A percentile compares a stretch with the other conserved stretches of the same genome.
phyloP scores from a whole-genome alignment of 2,113 vertebrate species.

The Sakesphorus luctuosus region DNA sequence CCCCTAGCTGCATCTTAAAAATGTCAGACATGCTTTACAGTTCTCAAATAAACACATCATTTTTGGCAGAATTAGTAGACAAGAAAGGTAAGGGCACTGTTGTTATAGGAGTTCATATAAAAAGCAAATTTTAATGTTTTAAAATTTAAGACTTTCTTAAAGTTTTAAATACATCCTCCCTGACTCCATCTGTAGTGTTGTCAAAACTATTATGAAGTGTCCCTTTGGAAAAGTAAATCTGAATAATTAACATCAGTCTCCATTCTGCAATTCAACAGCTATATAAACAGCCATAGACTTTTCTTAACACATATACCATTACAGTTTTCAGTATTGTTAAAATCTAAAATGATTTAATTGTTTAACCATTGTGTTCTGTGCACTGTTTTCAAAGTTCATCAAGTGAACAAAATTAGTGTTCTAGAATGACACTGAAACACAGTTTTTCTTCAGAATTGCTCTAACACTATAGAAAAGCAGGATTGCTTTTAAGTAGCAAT shows the following conservation, averaged over 20 bases:
- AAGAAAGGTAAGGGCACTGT: slow-evolving; percentile 63
- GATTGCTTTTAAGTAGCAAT: background rate
- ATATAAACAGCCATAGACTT: slow-evolving; percentile 55
- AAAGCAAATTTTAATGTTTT: slow-evolving; percentile 69
- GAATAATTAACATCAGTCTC: slow-evolving; percentile 50
- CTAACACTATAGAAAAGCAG: background rate
- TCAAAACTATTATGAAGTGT: slow-evolving; percentile 55
- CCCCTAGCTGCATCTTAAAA: slow-evolving; percentile 53
- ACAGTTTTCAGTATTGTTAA: slow-evolving; percentile 6
- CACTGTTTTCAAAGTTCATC: background rate
- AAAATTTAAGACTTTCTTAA: slow-evolving; percentile 62
- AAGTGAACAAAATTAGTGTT: background rate
- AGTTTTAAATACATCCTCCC: slow-evolving; percentile 65
- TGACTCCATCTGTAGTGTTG: slow-evolving; percentile 20
- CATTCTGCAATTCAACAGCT: slow-evolving; percentile 32
- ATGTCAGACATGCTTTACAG: slow-evolving; percentile 66
- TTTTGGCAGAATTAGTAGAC: slow-evolving; percentile 72
- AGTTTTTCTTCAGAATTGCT: background rate
- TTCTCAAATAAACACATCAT: slow-evolving; percentile 66
- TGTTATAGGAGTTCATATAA: slow-evolving; percentile 65
- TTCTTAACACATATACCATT: slow-evolving; percentile 24
- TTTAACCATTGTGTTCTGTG: background rate
- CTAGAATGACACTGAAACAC: background rate
- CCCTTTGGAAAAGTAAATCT: slow-evolving; percentile 70
- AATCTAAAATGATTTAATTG: slow-evolving; percentile 6